Percentiles rank a stretch among this genome's conserved stretches.
Evolutionary conservation across 2,797 vertebrate species (phyloP).

Genomic region (Periophthalmus magnuspinnatus): DNA sequence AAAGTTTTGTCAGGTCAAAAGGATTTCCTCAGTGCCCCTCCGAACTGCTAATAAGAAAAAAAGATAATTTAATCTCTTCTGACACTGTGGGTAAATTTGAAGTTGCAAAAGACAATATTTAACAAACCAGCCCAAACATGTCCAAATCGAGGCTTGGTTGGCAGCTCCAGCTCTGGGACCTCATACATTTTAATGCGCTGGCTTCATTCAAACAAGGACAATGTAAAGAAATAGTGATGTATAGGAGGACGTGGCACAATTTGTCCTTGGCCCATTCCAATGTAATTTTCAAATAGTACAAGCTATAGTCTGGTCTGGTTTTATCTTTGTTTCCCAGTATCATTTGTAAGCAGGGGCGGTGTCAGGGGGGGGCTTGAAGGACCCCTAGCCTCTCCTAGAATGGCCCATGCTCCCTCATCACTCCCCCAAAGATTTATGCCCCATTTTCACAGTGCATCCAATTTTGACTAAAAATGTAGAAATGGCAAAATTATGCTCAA

Average conservation of each 20-base stretch:
- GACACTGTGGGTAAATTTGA: background rate
- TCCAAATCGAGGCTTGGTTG: background rate
- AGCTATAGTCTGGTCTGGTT: background rate
- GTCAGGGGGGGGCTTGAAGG: no score
- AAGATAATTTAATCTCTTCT: background rate
- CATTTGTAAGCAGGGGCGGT: background rate
- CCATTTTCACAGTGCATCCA: no score
- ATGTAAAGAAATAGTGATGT: background rate
- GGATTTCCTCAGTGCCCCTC: background rate
- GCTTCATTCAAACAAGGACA: background rate
- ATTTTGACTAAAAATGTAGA: no score
- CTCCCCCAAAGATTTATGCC: no score
- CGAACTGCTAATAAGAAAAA: background rate
- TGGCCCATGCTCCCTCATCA: no score
- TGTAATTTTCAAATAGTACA: background rate
- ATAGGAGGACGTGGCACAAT: background rate
- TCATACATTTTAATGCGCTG: slow-evolving; percentile 1
- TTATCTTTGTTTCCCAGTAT: background rate
- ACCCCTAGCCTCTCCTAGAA: no score
- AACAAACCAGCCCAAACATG: background rate
- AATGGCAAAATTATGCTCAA: no score
- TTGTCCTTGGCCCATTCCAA: background rate
- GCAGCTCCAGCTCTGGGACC: background rate
- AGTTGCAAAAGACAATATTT: background rate
- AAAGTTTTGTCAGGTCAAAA: slow-evolving; percentile 5